phyloP scores from a whole-genome alignment of 2,113 vertebrate genomes.

The Chionis minor region DNA sequence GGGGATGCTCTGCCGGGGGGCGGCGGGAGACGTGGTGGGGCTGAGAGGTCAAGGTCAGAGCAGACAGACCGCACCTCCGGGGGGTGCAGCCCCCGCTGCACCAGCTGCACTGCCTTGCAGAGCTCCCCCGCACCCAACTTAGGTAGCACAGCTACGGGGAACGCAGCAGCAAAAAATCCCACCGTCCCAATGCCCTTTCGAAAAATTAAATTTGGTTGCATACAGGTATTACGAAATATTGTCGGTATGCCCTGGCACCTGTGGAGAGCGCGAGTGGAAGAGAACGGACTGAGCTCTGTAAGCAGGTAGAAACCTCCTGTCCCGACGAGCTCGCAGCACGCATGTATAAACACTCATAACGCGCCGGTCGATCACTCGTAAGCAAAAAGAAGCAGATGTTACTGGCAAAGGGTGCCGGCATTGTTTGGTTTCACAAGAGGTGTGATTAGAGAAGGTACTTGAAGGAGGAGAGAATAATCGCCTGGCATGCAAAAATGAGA shows the following conservation, averaged over 20 bases:
- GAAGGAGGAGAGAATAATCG: not conserved
- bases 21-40: not conserved
- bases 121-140: not conserved
- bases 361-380: fast-evolving
- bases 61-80: not conserved
- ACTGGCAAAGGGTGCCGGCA: not conserved
- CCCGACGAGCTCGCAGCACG: not conserved
- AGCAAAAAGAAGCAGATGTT: conserved; percentile 5
- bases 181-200: not conserved
- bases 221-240: not conserved
- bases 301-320: not conserved
- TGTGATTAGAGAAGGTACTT: conserved; percentile 19
- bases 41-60: not conserved
- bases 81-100: not conserved
- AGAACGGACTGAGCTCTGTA: not conserved
- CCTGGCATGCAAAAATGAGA: not conserved
- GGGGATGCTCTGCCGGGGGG: not conserved
- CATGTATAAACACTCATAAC: not conserved
- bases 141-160: fast-evolving
- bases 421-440: conserved; percentile 26
- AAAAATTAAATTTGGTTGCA: not conserved
- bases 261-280: not conserved
- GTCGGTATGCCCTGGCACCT: not conserved
- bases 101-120: not conserved
- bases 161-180: not conserved